Evolutionary conservation across 2,797 vertebrate species (phyloP), one percentile per base, ranked within the genome.

Genomic region (Trichosurus vulpecula): DNA sequence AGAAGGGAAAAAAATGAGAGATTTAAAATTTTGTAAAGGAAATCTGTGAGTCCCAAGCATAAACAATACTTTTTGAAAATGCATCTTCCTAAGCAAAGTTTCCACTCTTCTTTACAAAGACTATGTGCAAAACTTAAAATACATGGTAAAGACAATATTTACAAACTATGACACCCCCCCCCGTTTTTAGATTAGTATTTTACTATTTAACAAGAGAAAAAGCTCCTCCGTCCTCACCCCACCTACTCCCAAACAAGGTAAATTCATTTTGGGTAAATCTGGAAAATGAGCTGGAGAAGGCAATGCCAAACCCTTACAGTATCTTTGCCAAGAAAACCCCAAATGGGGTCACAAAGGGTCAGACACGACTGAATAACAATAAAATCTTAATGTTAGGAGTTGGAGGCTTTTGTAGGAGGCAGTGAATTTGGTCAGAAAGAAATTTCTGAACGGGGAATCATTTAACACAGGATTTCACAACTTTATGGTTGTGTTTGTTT

Each of bases 11-110:
- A 52, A 56, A 93, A 12, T 47, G 9, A 27, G 54, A 55, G 1
- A 56, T 2, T 27, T 56, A 55, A 95, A 97, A 92, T 35, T 95
- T 41, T 95, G 92, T 51, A 51, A 47, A 27, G 41, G 31, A 53
- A 90, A 10, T 29, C 47, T 35, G 16, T 31, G 31, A 27, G 14
- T 90, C 30, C 10, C 13, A 5, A 16, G 11, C 35, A 53, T 8
- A 52, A 31, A 47, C 19, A 74, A 41, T 25, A 74, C 41, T 61
- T 81, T n/a, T 41, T 47, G 66, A 27, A 87, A 51, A 51, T 25
- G 74, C 10, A 30, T 14, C 12, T 31, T 53, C 52, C 51, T 52
- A 52, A 51, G 2, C 51, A n/a, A 51, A 30, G 9, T 52, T 52
- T 87, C 87, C 25, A 27, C 12, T 52, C 47, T 52, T 31, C 41